Percentiles rank a stretch among this genome's conserved stretches.
Evolutionary conservation across 2,888 invertebrate species (phyloP).

Genomic region (Trypoxylon attenuatum): DNA sequence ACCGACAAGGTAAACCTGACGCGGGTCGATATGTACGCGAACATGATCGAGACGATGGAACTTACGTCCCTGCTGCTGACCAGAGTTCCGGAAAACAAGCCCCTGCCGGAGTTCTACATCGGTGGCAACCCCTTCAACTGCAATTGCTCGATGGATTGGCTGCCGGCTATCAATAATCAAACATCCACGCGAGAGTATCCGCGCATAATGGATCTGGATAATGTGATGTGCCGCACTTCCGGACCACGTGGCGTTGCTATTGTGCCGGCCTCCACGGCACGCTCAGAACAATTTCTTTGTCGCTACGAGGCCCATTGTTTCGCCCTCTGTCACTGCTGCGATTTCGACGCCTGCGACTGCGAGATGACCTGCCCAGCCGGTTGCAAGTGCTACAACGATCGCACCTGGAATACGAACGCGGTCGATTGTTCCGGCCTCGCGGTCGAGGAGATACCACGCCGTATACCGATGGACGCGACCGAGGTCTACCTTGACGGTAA

Average conservation of each 20-base stretch:
- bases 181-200: conserved; percentile 89
- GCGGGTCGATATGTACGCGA: conserved; percentile 92
- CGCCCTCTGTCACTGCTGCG: conserved; percentile 95
- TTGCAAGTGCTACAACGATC: conserved; percentile 96
- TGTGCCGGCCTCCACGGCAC: conserved; percentile 85
- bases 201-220: conserved; percentile 90
- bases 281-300: conserved; percentile 91
- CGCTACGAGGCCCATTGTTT: conserved; percentile 95
- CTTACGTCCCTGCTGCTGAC: conserved; percentile 86
- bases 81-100: conserved; percentile 83
- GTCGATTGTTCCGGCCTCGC: conserved; percentile 92
- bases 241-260: conserved; percentile 88
- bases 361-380: conserved; percentile 96
- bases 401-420: conserved; percentile 93
- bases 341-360: conserved; percentile 97
- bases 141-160: conserved; percentile 97
- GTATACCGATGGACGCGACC: conserved; percentile 95
- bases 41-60: conserved; percentile 88
- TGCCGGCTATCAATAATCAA: conserved; percentile 91
- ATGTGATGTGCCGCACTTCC: conserved; percentile 91
- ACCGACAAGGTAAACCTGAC: conserved; percentile 89
- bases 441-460: conserved; percentile 85
- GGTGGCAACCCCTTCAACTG: conserved; percentile 96
- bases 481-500: conserved; percentile 95
- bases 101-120: conserved; percentile 91